Evolutionary conservation across 2,113 vertebrate genomes (phyloP), one percentile per base, ranked within the genome.

Genomic region (Callorhinus ursinus): DNA sequence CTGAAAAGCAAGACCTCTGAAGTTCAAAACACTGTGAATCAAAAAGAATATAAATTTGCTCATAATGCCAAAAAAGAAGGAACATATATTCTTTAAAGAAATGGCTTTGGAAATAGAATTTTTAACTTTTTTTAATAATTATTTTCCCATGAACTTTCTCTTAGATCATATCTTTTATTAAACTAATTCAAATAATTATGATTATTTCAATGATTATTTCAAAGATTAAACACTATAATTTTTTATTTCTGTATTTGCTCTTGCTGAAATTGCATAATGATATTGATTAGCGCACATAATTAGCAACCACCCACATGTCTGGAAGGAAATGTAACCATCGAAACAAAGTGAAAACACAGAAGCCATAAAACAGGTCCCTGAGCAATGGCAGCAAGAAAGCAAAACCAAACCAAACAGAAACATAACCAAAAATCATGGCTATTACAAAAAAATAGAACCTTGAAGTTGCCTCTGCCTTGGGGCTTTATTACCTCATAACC

Each of bases 31-130:
- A 85, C 15, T 93, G 33, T 67, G 46, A 77, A 95, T 59, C 49
- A 36, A 82, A 85, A 92, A 55, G 49, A 77, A 93, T 92, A 79
- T 88, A 4, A 85, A 55, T 95, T 94, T 89, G 13, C 12, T 82
- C 42, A 65, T 51, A 80, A 88, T 9, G 15, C 21, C 69, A 88
- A 96, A 94, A 94, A 69, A 93, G 33, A 51, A 96, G 53, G 51
- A 42, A 36, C 18, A 16, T 83, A 22, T 61, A 36, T 61, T 93
- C 12, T 85, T 94, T 89, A 67, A 53, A 93, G 13, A 94, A 88
- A 84, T 85, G 12, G 16, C 39, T 90, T 97, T 92, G 81, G 28
- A 93, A 96, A 67, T 90, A 72, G 39, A 89, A 89, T 63, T 96
- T 96, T 93, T 74, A 91, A 87, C 46, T 31, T 77, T 67, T 82